Evolutionary conservation across 2,113 vertebrate genomes (phyloP).

Genomic region (Cnemophilus loriae): DNA sequence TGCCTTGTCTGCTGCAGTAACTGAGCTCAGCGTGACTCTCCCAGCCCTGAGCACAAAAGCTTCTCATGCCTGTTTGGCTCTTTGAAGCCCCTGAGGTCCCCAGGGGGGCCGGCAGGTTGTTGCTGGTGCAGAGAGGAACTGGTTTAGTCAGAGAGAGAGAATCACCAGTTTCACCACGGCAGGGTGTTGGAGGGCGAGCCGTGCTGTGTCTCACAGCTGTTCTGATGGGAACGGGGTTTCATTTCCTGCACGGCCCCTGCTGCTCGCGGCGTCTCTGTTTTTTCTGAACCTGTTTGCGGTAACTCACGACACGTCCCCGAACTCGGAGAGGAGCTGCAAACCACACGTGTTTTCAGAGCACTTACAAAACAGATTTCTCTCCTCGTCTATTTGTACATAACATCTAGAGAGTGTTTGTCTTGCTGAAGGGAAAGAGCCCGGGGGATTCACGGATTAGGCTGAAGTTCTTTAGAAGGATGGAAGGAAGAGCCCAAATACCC

Average conservation of each 20-base stretch:
- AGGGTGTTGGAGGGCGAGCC: neutral
- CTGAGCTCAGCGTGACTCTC: neutral
- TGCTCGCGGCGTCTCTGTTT: neutral
- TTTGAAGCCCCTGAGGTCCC: neutral
- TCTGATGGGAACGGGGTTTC: neutral
- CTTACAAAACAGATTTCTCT: neutral
- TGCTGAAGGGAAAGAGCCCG: neutral
- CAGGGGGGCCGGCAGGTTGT: neutral
- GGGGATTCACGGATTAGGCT: rapidly evolving
- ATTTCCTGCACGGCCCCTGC: conserved; percentile 32
- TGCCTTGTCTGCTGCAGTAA: rapidly evolving
- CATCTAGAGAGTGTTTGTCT: rapidly evolving
- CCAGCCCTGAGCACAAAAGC: neutral
- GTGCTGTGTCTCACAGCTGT: neutral
- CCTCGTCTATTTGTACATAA: rapidly evolving
- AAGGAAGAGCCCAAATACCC: neutral
- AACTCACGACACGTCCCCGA: neutral
- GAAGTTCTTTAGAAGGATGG: neutral
- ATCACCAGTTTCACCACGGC: neutral
- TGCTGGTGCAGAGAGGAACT: neutral
- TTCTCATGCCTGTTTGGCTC: neutral
- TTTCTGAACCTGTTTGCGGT: neutral
- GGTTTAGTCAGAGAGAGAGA: conserved; percentile 28
- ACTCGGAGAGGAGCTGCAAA: neutral
- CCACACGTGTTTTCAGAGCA: neutral